These are phyloP conservation scores for Onychostruthus taczanowskii DNA, from an alignment of 2,113 vertebrate genomes.

Conservation along the genomic window DNA sequence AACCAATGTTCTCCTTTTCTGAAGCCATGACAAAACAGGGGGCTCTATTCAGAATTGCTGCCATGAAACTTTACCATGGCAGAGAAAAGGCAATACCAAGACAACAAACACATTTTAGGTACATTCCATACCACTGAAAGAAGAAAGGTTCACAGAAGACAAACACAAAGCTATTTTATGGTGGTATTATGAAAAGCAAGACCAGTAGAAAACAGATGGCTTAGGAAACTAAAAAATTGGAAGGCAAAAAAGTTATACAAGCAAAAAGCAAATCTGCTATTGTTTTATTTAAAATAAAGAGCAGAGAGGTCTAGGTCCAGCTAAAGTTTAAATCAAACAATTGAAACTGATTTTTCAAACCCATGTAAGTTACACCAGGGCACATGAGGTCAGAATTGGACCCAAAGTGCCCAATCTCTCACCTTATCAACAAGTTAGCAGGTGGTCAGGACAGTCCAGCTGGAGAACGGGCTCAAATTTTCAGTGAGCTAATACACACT, in stretches of 20 bases:
- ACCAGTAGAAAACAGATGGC: background rate
- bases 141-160: background rate
- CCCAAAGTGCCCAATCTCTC: slow-evolving; percentile 40
- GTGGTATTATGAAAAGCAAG: background rate
- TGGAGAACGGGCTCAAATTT: slow-evolving; percentile 36
- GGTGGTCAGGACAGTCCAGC: slow-evolving; percentile 44
- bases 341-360: background rate
- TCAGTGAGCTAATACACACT: slow-evolving; percentile 45
- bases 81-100: background rate
- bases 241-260: background rate
- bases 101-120: background rate
- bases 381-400: slow-evolving; percentile 36
- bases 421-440: slow-evolving; percentile 55
- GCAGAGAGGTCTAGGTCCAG: background rate
- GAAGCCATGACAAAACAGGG: background rate
- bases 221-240: background rate
- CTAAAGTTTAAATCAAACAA: background rate
- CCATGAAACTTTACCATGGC: background rate
- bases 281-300: background rate
- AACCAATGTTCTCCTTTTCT: background rate
- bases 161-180: background rate
- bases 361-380: background rate
- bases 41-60: background rate
- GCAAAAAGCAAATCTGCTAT: background rate
- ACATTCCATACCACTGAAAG: background rate